Evolutionary conservation across 2,888 invertebrate species (phyloP), one percentile per base, ranked within the genome.

Genomic region (Bedellia somnulentella): DNA sequence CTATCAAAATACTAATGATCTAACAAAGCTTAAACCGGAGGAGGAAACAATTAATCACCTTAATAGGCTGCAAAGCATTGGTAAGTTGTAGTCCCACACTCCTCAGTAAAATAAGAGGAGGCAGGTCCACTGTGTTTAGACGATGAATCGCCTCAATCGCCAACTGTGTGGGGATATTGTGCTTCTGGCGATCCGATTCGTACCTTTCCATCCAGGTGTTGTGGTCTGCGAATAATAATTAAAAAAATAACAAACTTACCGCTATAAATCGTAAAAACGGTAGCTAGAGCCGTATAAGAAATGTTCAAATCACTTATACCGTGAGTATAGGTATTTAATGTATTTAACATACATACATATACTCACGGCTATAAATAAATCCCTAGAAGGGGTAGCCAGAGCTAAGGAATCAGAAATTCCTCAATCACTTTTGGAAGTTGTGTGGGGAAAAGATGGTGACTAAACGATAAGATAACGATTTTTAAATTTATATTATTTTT

Each of bases 121-220:
- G 73, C 23, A 84, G 73, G 26, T 85, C 80, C 5, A 84, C 82
- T 33, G 82, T 81, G 59, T 95, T 97, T 5, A 98, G 71, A 26
- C 88, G 78, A 48, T 95, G 89, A 26, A 98, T 67, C 4, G 87
- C 87, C 60, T 98, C 95, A 3, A 95, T 83, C 0, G 88, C 87
- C 9, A 90, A 58, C 83, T 95, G 89, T 0, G 90, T 87, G 1
- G 96, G 93, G 14, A 97, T 79, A 57, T 95, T 95, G 52, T 91
- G 87, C 13, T 86, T 70, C 54, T 97, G 92, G 10, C 95, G 77
- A 27, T 78, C 58, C 3, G 85, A 87, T 67, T 98, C 96, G 54
- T 97, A 99, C 41, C 85, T 81, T 31, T 81, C 67, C 34, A 98
- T 71, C 68, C 87, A 84, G 11, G 68, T 67, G 14, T 82, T 57